These are phyloP conservation scores for Myotis findleyi DNA, from an alignment of 2,797 vertebrate genomes.

Conservation along the genomic window DNA sequence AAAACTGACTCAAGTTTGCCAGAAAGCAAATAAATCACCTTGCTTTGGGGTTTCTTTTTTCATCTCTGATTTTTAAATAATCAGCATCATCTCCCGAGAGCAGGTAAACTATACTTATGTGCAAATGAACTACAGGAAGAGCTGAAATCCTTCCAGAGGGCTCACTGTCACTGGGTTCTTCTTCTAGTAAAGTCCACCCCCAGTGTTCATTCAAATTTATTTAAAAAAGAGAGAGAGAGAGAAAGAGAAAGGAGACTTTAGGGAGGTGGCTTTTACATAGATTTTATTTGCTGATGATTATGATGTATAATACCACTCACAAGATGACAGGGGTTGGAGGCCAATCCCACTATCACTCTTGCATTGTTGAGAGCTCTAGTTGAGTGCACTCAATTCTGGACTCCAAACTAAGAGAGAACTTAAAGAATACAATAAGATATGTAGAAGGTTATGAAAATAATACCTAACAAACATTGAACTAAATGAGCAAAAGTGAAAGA, in stretches of 20 bases:
- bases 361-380: background rate
- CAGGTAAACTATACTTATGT: slow-evolving; percentile 28
- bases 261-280: background rate
- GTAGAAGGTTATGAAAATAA: background rate
- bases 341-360: background rate
- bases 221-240: background rate
- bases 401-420: background rate
- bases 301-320: background rate
- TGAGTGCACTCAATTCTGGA: background rate
- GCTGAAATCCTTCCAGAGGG: background rate
- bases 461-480: background rate
- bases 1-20: slow-evolving; percentile 83
- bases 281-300: background rate
- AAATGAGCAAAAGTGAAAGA: slow-evolving; percentile 39
- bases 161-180: background rate
- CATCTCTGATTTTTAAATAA: slow-evolving; percentile 77
- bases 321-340: background rate
- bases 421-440: background rate
- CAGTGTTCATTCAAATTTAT: background rate
- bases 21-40: slow-evolving; percentile 84
- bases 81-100: slow-evolving; percentile 74
- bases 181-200: background rate
- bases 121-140: slow-evolving; percentile 43
- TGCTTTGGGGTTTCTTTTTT: slow-evolving; percentile 64
- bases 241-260: background rate